Conservation (phyloP, 2,888 invertebrate genomes). For the Hyposoter dolosus region DNA sequence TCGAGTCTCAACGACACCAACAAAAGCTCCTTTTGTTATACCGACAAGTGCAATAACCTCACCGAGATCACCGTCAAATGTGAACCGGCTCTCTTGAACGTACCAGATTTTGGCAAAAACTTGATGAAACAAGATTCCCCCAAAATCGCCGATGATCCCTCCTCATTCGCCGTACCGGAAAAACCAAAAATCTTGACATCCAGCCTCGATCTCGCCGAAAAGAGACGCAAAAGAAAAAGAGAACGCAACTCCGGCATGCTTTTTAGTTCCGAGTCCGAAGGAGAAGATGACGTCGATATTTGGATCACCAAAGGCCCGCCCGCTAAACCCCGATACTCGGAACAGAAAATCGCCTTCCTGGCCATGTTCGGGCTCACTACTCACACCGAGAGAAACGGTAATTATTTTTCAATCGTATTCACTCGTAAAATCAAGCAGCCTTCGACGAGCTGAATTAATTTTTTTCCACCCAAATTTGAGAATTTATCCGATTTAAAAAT, state of each 20-base stretch:
- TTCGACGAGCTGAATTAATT: not conserved
- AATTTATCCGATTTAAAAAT: not conserved
- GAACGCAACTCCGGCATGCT: constrained; percentile 75
- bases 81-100: constrained; percentile 82
- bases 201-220: constrained; percentile 86
- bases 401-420: constrained; percentile 55
- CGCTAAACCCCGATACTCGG: constrained; percentile 85
- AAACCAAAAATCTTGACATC: constrained; percentile 79
- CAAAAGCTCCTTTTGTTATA: constrained; percentile 76
- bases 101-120: constrained; percentile 82
- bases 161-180: constrained; percentile 75
- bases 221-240: constrained; percentile 85
- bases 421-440: not conserved
- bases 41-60: constrained; percentile 82
- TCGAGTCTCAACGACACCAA: constrained; percentile 71
- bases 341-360: constrained; percentile 87
- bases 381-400: constrained; percentile 88
- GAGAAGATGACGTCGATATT: constrained; percentile 85
- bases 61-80: constrained; percentile 79
- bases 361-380: constrained; percentile 88
- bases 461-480: not conserved
- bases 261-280: constrained; percentile 86
- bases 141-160: constrained; percentile 58
- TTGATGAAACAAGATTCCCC: constrained; percentile 77
- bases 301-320: constrained; percentile 87